These are phyloP conservation scores for Melanotaenia duboulayi DNA, from an alignment of 2,113 vertebrate genomes.

Conservation along the genomic window DNA sequence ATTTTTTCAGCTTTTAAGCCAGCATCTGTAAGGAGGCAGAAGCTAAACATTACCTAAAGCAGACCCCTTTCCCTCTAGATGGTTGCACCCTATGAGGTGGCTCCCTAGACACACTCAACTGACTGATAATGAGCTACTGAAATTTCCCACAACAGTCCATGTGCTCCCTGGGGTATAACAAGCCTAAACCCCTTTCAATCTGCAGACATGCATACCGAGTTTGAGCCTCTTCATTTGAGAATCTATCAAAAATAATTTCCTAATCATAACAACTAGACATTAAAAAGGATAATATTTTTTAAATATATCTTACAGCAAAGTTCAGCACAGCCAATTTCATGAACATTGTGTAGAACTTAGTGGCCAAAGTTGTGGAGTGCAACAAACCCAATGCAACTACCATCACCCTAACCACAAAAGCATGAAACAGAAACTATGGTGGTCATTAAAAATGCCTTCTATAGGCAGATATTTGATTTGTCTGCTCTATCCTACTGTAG, in stretches of 20 bases:
- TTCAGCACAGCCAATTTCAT: too few species aligned
- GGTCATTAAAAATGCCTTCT: too few species aligned
- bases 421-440: too few species aligned
- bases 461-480: too few species aligned
- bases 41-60: background rate
- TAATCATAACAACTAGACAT: background rate
- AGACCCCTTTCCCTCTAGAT: constrained; percentile 18
- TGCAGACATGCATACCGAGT: background rate
- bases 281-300: background rate
- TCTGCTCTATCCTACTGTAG: too few species aligned
- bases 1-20: background rate
- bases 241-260: background rate
- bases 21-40: background rate
- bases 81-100: constrained; percentile 28
- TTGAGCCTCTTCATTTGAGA: background rate
- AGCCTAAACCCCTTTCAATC: constrained; percentile 2
- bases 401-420: too few species aligned
- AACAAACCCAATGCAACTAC: too few species aligned
- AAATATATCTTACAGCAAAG: too few species aligned
- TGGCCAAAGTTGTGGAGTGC: too few species aligned
- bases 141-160: constrained; percentile 21
- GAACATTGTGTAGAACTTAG: too few species aligned
- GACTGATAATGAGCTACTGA: constrained; percentile 49
- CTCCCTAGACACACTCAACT: constrained; percentile 39
- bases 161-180: constrained; percentile 17